Conservation (phyloP, 2,888 invertebrate species). For the Crioceris asparagi region DNA sequence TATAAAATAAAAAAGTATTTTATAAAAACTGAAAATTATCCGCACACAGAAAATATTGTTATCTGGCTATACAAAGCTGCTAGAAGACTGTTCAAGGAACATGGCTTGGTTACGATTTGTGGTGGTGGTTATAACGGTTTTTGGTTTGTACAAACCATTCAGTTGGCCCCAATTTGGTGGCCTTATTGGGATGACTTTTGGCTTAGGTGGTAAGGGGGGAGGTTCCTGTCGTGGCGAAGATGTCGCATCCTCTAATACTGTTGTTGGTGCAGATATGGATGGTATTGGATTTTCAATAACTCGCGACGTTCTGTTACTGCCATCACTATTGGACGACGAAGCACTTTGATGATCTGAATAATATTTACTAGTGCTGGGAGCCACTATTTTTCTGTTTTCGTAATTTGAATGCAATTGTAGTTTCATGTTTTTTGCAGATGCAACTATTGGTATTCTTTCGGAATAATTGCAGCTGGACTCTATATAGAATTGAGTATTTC, state of each 20-base stretch:
- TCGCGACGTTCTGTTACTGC: neutral
- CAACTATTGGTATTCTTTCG: slow-evolving; percentile 11
- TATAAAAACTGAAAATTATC: no score
- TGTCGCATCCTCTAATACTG: no score
- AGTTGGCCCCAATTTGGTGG: slow-evolving; percentile 47
- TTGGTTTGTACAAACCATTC: slow-evolving; percentile 28
- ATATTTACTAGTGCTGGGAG: slow-evolving; percentile 9
- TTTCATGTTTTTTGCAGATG: slow-evolving; percentile 22
- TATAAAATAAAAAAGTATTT: no score
- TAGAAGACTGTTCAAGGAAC: slow-evolving; percentile 52
- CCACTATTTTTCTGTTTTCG: slow-evolving; percentile 26
- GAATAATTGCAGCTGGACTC: no score
- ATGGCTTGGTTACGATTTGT: slow-evolving; percentile 30
- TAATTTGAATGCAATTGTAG: no score
- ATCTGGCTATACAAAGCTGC: slow-evolving; percentile 55
- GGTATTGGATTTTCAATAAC: neutral
- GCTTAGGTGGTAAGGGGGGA: slow-evolving; percentile 66
- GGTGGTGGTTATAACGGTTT: slow-evolving; percentile 4
- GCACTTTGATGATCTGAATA: slow-evolving; percentile 2
- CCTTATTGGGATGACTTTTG: slow-evolving; percentile 57
- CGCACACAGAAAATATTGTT: no score
- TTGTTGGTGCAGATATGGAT: slow-evolving; percentile 2
- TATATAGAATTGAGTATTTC: no score
- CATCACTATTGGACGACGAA: neutral
- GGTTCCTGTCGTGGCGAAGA: slow-evolving; percentile 39